Conservation (phyloP, 2,113 vertebrate species). For the Antigone vipio region DNA sequence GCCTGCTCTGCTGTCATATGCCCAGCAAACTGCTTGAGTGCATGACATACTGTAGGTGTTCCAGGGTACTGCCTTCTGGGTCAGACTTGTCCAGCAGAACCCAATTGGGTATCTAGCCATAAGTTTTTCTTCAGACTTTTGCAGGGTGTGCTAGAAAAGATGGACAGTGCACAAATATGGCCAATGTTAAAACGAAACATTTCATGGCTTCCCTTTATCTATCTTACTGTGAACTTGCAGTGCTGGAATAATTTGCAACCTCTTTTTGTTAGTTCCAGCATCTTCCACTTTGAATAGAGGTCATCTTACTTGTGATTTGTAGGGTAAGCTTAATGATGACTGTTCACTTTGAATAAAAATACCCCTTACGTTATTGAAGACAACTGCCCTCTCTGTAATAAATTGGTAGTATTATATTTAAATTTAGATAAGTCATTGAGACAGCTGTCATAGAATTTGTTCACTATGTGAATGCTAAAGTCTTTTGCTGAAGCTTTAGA, state of each 20-base stretch:
- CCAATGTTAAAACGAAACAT: neutral
- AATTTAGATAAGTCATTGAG: neutral
- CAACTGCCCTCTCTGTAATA: neutral
- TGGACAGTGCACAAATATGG: neutral
- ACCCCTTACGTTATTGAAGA: neutral
- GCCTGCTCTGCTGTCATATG: neutral
- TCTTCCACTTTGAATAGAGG: neutral
- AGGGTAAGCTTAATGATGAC: neutral
- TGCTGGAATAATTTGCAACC: neutral
- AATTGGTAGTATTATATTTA: neutral
- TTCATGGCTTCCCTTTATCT: neutral
- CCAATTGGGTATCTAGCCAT: accelerated
- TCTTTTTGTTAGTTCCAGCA: neutral
- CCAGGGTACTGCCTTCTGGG: neutral
- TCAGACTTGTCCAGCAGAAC: neutral
- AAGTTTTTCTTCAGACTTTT: neutral
- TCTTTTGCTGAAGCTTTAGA: neutral
- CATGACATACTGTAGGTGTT: neutral
- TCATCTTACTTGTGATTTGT: neutral
- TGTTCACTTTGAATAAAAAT: neutral
- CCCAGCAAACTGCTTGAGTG: neutral
- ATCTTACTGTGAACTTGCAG: neutral
- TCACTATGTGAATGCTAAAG: neutral
- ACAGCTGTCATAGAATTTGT: neutral
- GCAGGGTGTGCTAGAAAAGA: neutral